Evolutionary conservation across 37 sponge, comb jelly and placozoan genomes (phyloP).

Genomic region (Bolinopsis microptera): DNA sequence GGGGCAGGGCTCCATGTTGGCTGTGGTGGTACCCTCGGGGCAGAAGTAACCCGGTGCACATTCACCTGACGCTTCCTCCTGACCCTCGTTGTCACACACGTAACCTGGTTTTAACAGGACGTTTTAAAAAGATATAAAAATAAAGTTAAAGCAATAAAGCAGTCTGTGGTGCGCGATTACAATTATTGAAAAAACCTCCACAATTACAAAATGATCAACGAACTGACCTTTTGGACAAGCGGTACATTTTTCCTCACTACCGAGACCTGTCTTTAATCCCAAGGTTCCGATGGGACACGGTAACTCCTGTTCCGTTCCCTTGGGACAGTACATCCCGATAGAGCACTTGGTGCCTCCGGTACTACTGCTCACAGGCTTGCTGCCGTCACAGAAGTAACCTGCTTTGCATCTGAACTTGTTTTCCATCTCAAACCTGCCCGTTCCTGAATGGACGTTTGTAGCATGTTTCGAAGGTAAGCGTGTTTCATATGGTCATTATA

Average conservation of each 20-base stretch:
- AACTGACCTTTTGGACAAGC: too few species aligned
- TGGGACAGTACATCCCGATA: slow-evolving; percentile 35
- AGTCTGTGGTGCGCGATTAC: too few species aligned
- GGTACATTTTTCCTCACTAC: background rate
- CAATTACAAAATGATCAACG: too few species aligned
- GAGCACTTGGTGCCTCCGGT: background rate
- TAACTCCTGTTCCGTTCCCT: background rate
- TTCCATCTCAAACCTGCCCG: background rate
- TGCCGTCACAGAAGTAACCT: slow-evolving; percentile 43
- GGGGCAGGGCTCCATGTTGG: background rate
- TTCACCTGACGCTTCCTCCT: background rate
- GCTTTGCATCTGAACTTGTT: background rate
- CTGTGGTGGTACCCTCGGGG: slow-evolving; percentile 27
- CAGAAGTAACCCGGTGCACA: slow-evolving; percentile 45
- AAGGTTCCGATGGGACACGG: background rate
- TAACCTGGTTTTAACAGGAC: slow-evolving; percentile 30
- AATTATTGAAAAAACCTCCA: too few species aligned
- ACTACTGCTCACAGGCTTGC: background rate
- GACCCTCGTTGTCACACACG: background rate
- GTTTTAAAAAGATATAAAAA: too few species aligned
- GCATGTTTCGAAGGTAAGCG: too few species aligned
- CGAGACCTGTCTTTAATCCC: background rate
- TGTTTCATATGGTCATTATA: too few species aligned
- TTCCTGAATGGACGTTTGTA: background rate
- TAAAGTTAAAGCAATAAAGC: too few species aligned